A percentile compares a stretch with the other conserved stretches of the same genome.
Evolutionary conservation across 2,888 invertebrate genomes (phyloP).

Genomic region (Choristoneura rosaceana): DNA sequence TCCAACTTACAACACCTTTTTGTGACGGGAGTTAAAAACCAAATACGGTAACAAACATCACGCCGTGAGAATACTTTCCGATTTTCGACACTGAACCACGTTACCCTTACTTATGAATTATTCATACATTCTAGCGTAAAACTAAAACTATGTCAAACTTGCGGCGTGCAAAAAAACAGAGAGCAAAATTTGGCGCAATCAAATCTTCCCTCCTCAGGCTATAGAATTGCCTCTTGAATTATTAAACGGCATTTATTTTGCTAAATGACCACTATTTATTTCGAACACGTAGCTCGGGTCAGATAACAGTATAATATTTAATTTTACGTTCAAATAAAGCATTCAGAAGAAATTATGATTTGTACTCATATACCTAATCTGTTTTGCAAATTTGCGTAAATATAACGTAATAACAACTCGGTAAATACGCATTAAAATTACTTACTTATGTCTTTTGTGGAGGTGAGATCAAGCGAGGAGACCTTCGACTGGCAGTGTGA

Average conservation of each 20-base stretch:
- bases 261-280: conserved; percentile 13
- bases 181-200: conserved; percentile 23
- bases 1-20: no score
- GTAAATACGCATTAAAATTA: not conserved
- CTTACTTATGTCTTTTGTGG: no score
- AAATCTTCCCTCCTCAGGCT: not conserved
- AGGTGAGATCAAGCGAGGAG: no score
- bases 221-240: conserved; percentile 8
- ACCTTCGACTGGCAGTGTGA: no score
- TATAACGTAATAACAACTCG: not conserved
- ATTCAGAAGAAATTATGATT: not conserved
- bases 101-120: conserved; percentile 31
- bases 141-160: conserved; percentile 30
- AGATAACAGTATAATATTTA: not conserved
- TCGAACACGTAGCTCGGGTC: not conserved
- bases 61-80: not conserved
- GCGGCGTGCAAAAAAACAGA: conserved; percentile 27
- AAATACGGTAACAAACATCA: not conserved
- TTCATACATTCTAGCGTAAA: conserved; percentile 26
- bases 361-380: not conserved
- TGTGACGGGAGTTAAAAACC: not conserved
- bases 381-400: not conserved
- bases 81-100: conserved; percentile 12
- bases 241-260: conserved; percentile 6
- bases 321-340: not conserved